Conservation (phyloP, 2,113 vertebrate genomes). For the Rissa tridactyla region DNA sequence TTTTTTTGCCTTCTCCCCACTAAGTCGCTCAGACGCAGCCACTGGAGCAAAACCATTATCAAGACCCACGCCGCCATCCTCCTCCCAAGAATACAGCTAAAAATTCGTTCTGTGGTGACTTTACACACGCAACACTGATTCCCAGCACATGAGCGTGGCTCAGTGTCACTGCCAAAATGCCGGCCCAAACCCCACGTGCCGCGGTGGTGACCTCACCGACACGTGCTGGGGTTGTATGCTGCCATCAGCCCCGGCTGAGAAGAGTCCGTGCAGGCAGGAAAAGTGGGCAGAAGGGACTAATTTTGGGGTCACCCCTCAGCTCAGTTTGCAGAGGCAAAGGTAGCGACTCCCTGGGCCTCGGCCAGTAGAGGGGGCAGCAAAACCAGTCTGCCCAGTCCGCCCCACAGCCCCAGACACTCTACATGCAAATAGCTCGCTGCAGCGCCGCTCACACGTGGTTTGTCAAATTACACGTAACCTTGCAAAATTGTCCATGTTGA, state of each 20-base stretch:
- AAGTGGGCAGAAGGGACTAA: neutral
- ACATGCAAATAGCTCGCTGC: neutral
- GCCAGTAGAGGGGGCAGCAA: neutral
- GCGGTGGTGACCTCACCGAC: neutral
- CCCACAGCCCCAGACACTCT: neutral
- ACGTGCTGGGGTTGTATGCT: neutral
- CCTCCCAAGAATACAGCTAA: neutral
- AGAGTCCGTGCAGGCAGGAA: neutral
- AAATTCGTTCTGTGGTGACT: neutral
- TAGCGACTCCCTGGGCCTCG: neutral
- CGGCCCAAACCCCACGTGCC: neutral
- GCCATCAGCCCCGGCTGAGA: neutral
- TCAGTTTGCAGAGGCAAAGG: neutral
- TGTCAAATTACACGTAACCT: neutral
- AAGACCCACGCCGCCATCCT: neutral
- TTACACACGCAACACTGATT: neutral
- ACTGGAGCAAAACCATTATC: no score
- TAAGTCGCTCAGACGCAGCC: neutral
- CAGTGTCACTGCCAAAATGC: neutral
- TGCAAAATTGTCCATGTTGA: accelerated
- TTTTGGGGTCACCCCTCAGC: neutral
- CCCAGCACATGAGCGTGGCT: accelerated
- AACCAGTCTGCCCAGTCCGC: neutral
- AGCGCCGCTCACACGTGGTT: accelerated
- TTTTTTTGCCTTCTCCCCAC: neutral